Base-by-base conservation (phyloP, 2,888 invertebrate species). In the Tortrix viridana region DNA sequence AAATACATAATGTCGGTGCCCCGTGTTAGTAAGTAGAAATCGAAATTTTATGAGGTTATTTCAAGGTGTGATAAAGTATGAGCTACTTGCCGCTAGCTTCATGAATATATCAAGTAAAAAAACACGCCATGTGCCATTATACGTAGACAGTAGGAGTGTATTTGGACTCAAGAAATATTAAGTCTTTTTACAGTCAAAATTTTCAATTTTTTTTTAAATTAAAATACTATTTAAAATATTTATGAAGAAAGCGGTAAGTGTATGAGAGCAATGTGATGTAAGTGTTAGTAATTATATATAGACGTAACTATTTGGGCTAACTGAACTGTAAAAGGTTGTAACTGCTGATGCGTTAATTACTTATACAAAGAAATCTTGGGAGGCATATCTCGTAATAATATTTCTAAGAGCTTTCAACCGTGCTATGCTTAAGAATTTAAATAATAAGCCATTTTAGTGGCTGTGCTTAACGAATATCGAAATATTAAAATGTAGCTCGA, bases 1-100 rank as follows among this genome's bases (percentile, higher is more conserved):
- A 71, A 75, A 75, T 77, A 75, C 74, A 72, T 82, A 71, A 83
- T 86, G 86, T 87, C 86, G 86, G 80, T 76, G 75, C 75, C 76
- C 73, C 50, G 63, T 66, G 59, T 65, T 58, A 48, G 50, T 64
- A 52, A 48, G 56, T 65, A 66, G 65, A 65, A 52, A 59, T 50
- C 38, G n/a, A 66, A 65, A 67, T 47, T 57, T 65, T 64, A 62
- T 57, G 52, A 53, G 23, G 57, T 57, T 62, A 62, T 82, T 75
- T 80, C 77, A 70, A 77, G 73, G 85, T 82, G 83, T 86, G 85
- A 85, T 85, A 80, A 22, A 20, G 41, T 20, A 26, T 50, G 56
- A 23, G 32, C 23, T 44, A 44, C 19, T 44, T 37, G 26, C 9
- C 49, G 22, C 46, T 38, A 37, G 50, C 56, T 52, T 50, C 22